phyloP scores from a whole-genome alignment of 2,113 vertebrate species.

The Triplophysa rosa region DNA sequence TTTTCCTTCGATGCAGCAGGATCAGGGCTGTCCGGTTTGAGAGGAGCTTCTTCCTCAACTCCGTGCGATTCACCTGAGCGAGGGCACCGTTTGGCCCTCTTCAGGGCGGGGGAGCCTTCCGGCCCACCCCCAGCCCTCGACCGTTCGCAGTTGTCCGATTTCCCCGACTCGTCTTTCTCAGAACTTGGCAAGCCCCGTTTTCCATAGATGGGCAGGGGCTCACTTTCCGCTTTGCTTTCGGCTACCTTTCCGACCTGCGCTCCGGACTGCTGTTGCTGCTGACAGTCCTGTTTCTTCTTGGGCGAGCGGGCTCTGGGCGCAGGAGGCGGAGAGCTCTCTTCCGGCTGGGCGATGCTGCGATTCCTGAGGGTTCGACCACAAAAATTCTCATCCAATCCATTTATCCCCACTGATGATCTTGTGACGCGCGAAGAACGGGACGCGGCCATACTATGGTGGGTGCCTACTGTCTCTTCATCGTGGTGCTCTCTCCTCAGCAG shows the following conservation, averaged over 20 bases:
- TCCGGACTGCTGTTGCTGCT: constrained; percentile 72
- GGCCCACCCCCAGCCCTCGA: constrained; percentile 66
- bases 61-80: constrained; percentile 85
- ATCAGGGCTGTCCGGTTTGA: constrained; percentile 71
- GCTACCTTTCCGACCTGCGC: constrained; percentile 75
- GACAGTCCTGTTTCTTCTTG: constrained; percentile 81
- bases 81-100: constrained; percentile 87
- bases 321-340: constrained; percentile 86
- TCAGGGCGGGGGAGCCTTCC: constrained; percentile 82
- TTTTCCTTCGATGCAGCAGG: constrained; percentile 76
- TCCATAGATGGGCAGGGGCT: constrained; percentile 83
- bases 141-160: constrained; percentile 83
- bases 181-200: constrained; percentile 88
- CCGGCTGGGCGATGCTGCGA: constrained; percentile 96
- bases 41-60: constrained; percentile 80
- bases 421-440: constrained; percentile 99
- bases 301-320: constrained; percentile 91
- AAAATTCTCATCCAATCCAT: constrained; percentile 99
- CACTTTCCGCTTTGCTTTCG: constrained; percentile 78
- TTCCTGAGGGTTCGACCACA: constrained; percentile 99
- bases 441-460: constrained; percentile 98
- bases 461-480: constrained; percentile 92
- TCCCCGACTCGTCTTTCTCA: constrained; percentile 85
- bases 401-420: constrained; percentile 99
- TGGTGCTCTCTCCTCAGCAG: constrained; percentile 89